Percentiles rank a stretch among this genome's conserved stretches.
These are phyloP conservation scores for Chaetoderma sp. DNA, from an alignment of 2,888 invertebrate species.

Conservation along the genomic window DNA sequence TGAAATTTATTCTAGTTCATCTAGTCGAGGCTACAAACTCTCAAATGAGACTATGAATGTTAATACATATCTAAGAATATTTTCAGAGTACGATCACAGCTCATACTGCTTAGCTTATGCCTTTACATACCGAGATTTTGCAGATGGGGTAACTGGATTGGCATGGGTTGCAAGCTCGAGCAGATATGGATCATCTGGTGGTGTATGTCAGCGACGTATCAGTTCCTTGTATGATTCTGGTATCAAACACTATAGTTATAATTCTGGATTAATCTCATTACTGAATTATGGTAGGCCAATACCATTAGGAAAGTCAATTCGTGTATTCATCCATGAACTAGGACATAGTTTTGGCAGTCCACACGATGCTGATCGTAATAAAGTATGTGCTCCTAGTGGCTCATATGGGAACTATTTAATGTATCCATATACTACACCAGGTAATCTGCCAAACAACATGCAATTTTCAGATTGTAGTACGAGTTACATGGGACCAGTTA, in stretches of 20 bases:
- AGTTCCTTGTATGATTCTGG: slow-evolving; percentile 1
- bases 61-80: slow-evolving; percentile 44
- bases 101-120: slow-evolving; percentile 47
- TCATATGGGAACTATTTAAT: slow-evolving; percentile 53
- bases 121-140: slow-evolving; percentile 54
- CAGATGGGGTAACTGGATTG: slow-evolving; percentile 47
- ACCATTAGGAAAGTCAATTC: slow-evolving; percentile 39
- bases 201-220: slow-evolving; percentile 50
- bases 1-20: slow-evolving; percentile 37
- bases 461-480: slow-evolving; percentile 57
- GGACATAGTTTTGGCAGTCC: slow-evolving; percentile 61
- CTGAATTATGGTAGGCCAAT: slow-evolving; percentile 38
- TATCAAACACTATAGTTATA: slow-evolving; percentile 40
- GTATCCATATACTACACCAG: slow-evolving; percentile 48
- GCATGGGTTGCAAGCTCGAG: slow-evolving; percentile 54
- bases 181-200: slow-evolving; percentile 43
- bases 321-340: slow-evolving; percentile 55
- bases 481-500: slow-evolving; percentile 49
- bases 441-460: slow-evolving; percentile 49
- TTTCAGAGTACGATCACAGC: slow-evolving; percentile 48
- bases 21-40: slow-evolving; percentile 34
- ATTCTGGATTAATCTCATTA: slow-evolving; percentile 50
- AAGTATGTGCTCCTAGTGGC: slow-evolving; percentile 39
- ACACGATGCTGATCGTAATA: slow-evolving; percentile 43
- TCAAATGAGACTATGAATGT: slow-evolving; percentile 25